Evolutionary conservation across 2,113 vertebrate genomes (phyloP).

Genomic region (Plectropomus leopardus): DNA sequence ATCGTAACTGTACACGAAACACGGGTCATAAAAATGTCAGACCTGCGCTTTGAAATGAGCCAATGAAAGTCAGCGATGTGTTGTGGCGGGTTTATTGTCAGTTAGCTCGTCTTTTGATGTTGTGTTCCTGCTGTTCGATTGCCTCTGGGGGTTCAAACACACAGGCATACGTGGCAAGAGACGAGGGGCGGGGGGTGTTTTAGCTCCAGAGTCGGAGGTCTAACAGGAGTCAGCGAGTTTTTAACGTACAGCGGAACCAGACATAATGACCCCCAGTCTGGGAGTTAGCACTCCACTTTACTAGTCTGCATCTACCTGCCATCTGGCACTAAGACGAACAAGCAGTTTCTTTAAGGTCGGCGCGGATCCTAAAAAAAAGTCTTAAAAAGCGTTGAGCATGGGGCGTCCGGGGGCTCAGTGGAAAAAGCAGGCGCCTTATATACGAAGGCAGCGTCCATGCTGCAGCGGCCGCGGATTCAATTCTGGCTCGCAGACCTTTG

Average conservation of each 20-base stretch:
- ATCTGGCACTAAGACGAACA: conserved; percentile 37
- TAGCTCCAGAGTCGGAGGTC: conserved; percentile 29
- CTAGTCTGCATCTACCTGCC: conserved; percentile 51
- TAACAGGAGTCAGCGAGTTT: conserved; percentile 66
- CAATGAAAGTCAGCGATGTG: conserved; percentile 12
- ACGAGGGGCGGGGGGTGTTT: not conserved
- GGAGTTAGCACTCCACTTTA: conserved; percentile 26
- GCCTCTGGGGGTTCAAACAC: conserved; percentile 33
- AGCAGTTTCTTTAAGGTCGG: not conserved
- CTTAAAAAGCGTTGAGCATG: too few relatives aligned
- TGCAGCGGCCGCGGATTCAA: too few relatives aligned
- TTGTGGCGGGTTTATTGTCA: conserved; percentile 57
- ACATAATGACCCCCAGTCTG: conserved; percentile 56
- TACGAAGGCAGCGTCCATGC: too few relatives aligned
- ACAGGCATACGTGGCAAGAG: conserved; percentile 23
- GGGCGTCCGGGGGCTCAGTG: too few relatives aligned
- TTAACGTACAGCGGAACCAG: conserved; percentile 65
- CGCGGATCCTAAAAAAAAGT: too few relatives aligned
- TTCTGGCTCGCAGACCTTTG: too few relatives aligned
- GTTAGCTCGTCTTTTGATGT: conserved; percentile 65
- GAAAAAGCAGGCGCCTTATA: too few relatives aligned
- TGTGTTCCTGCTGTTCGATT: conserved; percentile 65
- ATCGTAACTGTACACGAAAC: not conserved
- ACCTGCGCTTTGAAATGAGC: conserved; percentile 34
- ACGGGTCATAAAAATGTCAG: conserved; percentile 19